Evolutionary conservation across 2,113 vertebrate species (phyloP), one percentile per base, ranked within the genome.

Genomic region (Notarius lentiginosus): DNA sequence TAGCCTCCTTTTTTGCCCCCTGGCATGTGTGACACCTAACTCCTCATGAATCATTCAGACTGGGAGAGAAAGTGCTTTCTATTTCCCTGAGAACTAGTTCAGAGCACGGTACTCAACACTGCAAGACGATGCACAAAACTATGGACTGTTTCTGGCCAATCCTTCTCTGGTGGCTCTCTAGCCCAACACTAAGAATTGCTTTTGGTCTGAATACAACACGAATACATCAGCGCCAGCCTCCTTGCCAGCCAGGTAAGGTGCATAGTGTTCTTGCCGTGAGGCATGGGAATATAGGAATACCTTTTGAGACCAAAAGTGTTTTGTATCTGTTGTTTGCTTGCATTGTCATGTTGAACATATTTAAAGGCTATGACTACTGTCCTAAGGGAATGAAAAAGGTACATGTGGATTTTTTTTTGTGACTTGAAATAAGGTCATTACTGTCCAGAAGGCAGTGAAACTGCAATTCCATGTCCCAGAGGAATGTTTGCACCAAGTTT

Each of bases 401-500:
- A 18, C 22, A 53, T 49, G 60, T 56, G 18, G 5, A 27, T 70
- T 7, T 79, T 47, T 79, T 53, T 85, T 41, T 76, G 4, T 86
- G 22, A 9, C 22, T 81, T 84, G 17, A 47, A 51, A 27, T 60
- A 87, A 99, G 98, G 97, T 0, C 93, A 93, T 87, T 96, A 94
- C 91, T 98, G 97, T 87, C 95, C 94, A 0, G 85, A 82, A 66
- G 94, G 87, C 20, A 91, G 73, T 22, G 1, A 0, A 6, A 15
- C n/a, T n/a, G 90, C 94, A 0, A 22, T 94, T 30, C 94, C 94
- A 0, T 98, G 97, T 81, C 96, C 96, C 0, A 94, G 92, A 1
- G 97, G 97, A n/a, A 97, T 94, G 0, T 99, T 96, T 51, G 91
- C 95, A 0, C 89, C 95, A 0, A 30, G 68, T 6, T 90, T 41